Evolutionary conservation across 2,888 invertebrate species (phyloP), one percentile per base, ranked within the genome.

Genomic region (Sarcophaga carnaria): DNA sequence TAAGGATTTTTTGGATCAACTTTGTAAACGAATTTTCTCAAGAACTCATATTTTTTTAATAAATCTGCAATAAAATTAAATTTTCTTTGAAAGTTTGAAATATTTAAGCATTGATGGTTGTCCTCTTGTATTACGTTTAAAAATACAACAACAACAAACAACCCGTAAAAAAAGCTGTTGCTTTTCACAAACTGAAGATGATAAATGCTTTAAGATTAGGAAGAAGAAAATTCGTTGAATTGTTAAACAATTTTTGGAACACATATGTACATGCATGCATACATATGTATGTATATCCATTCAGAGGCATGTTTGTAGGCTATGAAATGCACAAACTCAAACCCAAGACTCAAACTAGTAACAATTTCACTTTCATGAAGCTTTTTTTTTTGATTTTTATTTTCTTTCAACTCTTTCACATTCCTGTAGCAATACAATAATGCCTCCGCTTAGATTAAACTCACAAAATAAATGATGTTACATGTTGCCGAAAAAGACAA

Each of bases 311-410:
- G 49, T 60, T 54, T 71, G 62, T 17, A 59, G 54, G 47, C 60
- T 6, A 45, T 67, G 66, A 37, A 22, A 70, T 54, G 37, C 22
- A 78, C 49, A 83, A 60, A 3, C n/a, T 8, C 14, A 59, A 14
- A 22, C 4, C 67, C 25, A 49, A 20, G 37, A 1, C 37, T 62
- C 12, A 77, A 72, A 62, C 78, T 11, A 64, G 63, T 54, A 62
- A 76, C 59, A 84, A 69, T 86, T 86, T 86, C 86, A 86, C 86
- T 86, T 86, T 86, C 86, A 80, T 80, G 45, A 27, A 80, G 62
- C 72, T 37, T 37, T 37, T 37, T 37, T 37, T 10, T 37, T 8
- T 37, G 2, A 2, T 37, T 37, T 37, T 37, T 37, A 10, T 37
- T 37, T 37, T 37, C 37, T 37, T 37, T 37, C 37, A 37, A 37